Evolutionary conservation across 2,113 vertebrate genomes (phyloP).

Genomic region (Alligator sinensis): DNA sequence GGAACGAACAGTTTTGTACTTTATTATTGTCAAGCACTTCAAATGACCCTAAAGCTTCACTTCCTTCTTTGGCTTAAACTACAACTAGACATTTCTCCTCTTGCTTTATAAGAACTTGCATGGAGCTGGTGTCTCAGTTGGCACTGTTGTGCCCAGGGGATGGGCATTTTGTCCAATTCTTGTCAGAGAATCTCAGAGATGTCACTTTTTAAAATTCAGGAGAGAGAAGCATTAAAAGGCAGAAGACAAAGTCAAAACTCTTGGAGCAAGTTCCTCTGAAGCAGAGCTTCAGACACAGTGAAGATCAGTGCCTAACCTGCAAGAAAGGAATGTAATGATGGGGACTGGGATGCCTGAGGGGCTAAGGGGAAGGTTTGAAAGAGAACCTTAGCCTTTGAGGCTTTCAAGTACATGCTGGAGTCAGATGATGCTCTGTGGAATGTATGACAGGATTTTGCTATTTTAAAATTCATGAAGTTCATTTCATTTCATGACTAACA

Average conservation of each 20-base stretch:
- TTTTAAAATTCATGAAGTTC: background rate
- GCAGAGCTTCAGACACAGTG: background rate
- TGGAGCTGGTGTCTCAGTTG: background rate
- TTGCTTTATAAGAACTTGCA: background rate
- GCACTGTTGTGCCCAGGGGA: background rate
- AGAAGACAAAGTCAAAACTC: background rate
- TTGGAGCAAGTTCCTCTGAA: background rate
- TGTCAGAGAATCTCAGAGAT: background rate
- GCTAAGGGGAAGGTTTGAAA: background rate
- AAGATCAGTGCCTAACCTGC: background rate
- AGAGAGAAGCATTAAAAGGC: background rate
- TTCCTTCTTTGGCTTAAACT: background rate
- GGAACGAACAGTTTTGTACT: conserved; percentile 35
- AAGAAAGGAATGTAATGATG: background rate
- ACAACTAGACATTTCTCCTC: background rate
- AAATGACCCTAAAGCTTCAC: background rate
- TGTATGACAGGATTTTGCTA: background rate
- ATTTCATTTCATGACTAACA: conserved; percentile 15
- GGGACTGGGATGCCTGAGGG: background rate
- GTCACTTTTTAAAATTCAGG: background rate
- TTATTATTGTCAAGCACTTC: conserved; percentile 1
- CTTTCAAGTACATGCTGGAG: background rate
- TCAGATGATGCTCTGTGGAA: conserved; percentile 14
- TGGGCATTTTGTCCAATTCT: fast-evolving
- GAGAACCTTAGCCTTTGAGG: background rate